Conservation (phyloP, 2,113 vertebrate species). For the Helogale parvula region DNA sequence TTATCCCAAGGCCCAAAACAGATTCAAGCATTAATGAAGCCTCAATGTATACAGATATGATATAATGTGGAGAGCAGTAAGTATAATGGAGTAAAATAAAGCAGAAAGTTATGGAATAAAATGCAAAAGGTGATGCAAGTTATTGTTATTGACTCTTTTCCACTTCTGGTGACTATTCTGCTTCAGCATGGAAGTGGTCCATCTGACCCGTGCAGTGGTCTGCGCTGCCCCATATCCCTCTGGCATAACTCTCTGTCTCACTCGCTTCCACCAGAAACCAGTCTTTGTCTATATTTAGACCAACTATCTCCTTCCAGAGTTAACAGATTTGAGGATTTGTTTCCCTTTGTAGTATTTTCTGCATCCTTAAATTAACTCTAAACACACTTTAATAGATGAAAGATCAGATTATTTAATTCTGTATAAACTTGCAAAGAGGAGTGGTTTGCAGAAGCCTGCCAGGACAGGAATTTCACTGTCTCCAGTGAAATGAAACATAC, state of each 20-base stretch:
- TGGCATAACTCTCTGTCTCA: not conserved
- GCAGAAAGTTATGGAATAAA: not conserved
- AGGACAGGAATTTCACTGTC: not conserved
- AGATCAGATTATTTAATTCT: not conserved
- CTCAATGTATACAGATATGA: not conserved
- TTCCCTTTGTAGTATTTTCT: not conserved
- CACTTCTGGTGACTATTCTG: not conserved
- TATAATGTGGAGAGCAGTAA: not conserved
- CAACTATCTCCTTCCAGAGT: not conserved
- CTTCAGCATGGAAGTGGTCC: not conserved
- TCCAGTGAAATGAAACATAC: not conserved
- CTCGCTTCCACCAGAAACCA: not conserved
- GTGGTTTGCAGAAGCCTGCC: not conserved
- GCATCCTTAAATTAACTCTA: not conserved
- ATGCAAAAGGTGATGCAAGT: not conserved
- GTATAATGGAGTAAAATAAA: not conserved
- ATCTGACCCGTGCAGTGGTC: not conserved
- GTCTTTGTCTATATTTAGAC: not conserved
- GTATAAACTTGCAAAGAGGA: not conserved
- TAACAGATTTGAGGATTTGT: not conserved
- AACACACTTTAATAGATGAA: not conserved
- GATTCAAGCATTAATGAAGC: not conserved
- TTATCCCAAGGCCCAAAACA: not conserved
- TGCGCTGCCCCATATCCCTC: not conserved
- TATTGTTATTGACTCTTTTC: not conserved